Conservation (phyloP, 1,140 invertebrate genomes). For the Anagrus nilaparvatae region DNA sequence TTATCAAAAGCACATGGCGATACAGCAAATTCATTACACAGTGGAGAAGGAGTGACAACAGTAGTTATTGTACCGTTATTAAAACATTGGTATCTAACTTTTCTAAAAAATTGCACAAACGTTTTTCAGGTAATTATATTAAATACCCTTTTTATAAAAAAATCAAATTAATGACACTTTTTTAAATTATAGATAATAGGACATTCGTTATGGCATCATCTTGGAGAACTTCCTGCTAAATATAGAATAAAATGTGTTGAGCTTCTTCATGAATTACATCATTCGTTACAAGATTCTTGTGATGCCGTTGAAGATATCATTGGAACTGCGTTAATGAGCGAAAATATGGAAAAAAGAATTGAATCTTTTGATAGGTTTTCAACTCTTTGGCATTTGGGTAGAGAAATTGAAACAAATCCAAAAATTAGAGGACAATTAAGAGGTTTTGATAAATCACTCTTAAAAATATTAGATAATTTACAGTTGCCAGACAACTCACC, state of each 20-base stretch:
- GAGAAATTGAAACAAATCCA: constrained; percentile 48
- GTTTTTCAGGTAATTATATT: constrained; percentile 50
- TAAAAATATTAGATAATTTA: constrained; percentile 71
- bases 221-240: constrained; percentile 49
- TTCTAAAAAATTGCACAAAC: constrained; percentile 52
- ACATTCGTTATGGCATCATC: constrained; percentile 56
- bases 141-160: neutral
- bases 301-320: constrained; percentile 63
- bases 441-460: constrained; percentile 51
- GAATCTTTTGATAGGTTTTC: constrained; percentile 66
- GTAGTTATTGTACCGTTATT: constrained; percentile 59
- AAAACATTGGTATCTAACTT: constrained; percentile 52
- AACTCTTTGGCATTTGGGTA: constrained; percentile 68
- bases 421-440: constrained; percentile 38
- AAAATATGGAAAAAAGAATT: constrained; percentile 44
- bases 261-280: constrained; percentile 60
- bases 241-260: constrained; percentile 56
- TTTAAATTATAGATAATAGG: constrained; percentile 47
- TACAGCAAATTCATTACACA: constrained; percentile 35
- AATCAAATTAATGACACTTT: constrained; percentile 19
- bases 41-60: constrained; percentile 47
- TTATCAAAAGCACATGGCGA: constrained; percentile 48
- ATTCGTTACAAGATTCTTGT: constrained; percentile 59
- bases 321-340: constrained; percentile 43
- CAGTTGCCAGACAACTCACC: constrained; percentile 55